Evolutionary conservation across 92 coral and sea anemone genomes (phyloP), one percentile per base, ranked within the genome.

Genomic region (Scolanthus callimorphus): DNA sequence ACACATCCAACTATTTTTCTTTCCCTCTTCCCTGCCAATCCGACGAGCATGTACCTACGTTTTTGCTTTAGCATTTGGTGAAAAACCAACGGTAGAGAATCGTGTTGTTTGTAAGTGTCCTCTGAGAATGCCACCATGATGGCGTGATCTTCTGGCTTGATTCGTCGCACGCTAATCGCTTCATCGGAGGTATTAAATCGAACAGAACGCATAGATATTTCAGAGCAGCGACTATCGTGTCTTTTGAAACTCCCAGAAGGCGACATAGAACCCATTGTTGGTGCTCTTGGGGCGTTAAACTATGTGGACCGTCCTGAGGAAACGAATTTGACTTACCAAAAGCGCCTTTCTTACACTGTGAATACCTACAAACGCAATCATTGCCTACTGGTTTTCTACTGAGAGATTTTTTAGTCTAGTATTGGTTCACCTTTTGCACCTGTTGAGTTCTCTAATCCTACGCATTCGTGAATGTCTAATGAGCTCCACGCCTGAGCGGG

Each of bases 91-190:
- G 75, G 74, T 13, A 75, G 68, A 31, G 54, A 75, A 26, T 75
- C 82, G 2, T 65, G 74, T 15, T 70, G 60, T 3, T 25, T 25
- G 67, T 75, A 65, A 30, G 59, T 66, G 39, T 55, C 73, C 13
- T 57, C 41, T 13, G 82, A 75, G 20, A 75, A 31, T 25, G 49
- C 55, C 1, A 64, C 68, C 17, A 75, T 29, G 30, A 39, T 68
- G 15, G 41, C 48, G 50, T 38, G 44, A 31, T 75, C 82, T 11
- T 37, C 75, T 0, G 41, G 1, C 15, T 26, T 21, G 0, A 71
- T 74, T 26, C 38, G 69, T 27, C 81, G 81, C 3, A 75, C 70
- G 19, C 49, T n/a, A 2, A 71, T 22, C 17, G 1, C 29, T 43
- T 25, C 52, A 26, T 39, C 30, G 52, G 11, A 46, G 11, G 52